These are phyloP conservation scores for Lanius ludovicianus DNA, from an alignment of 2,113 vertebrate species.

Conservation along the genomic window DNA sequence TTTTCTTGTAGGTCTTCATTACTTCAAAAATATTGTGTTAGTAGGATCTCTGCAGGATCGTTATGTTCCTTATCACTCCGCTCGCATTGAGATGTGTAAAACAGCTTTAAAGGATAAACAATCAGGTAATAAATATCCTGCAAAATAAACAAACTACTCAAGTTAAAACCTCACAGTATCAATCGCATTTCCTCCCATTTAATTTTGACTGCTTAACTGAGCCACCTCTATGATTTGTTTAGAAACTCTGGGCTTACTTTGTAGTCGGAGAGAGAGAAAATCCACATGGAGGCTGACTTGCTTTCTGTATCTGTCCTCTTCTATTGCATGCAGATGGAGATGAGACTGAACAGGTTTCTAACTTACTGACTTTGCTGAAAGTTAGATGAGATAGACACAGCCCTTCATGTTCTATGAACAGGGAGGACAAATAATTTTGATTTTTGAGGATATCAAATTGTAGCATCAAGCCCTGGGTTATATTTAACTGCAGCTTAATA, in stretches of 20 bases:
- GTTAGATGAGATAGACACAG: not conserved
- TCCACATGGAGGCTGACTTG: not conserved
- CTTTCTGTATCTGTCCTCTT: not conserved
- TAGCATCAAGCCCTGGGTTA: not conserved
- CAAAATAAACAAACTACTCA: not conserved
- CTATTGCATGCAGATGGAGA: not conserved
- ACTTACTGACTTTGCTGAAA: not conserved
- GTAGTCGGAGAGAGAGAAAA: not conserved
- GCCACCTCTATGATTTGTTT: not conserved
- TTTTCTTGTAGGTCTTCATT: constrained; percentile 86
- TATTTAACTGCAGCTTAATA: not conserved
- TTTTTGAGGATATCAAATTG: not conserved
- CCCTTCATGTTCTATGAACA: not conserved
- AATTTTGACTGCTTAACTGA: not conserved
- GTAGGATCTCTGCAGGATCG: constrained; percentile 97
- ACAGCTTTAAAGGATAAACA: constrained; percentile 98
- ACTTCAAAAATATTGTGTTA: constrained; percentile 95
- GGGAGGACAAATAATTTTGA: not conserved
- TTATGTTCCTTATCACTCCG: constrained; percentile 97
- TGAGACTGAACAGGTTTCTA: not conserved
- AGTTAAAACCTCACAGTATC: not conserved
- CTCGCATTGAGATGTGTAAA: constrained; percentile 99
- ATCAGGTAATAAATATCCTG: constrained; percentile 81
- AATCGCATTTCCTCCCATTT: not conserved
- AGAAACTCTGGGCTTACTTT: not conserved